These are phyloP conservation scores for Pristis pectinata DNA, from an alignment of 2,797 vertebrate species.

Conservation along the genomic window DNA sequence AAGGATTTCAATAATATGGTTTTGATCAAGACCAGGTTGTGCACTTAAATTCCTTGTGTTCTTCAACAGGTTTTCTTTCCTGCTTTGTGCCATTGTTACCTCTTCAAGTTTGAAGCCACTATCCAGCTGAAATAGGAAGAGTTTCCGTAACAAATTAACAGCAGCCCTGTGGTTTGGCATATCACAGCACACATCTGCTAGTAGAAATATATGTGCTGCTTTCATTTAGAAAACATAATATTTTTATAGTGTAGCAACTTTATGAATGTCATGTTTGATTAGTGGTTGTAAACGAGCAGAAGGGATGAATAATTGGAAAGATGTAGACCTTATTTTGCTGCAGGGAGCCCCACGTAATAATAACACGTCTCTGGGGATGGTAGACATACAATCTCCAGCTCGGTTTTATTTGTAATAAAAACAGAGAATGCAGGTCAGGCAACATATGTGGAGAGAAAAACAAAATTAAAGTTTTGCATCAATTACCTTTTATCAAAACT, in stretches of 20 bases:
- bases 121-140: not conserved
- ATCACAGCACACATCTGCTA: slow-evolving; percentile 46
- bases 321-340: not conserved
- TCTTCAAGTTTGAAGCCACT: not conserved
- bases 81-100: not conserved
- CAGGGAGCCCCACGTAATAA: not conserved
- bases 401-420: not conserved
- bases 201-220: slow-evolving; percentile 44
- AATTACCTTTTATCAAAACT: too few relatives aligned
- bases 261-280: slow-evolving; percentile 47
- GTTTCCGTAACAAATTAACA: not conserved
- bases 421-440: too few relatives aligned
- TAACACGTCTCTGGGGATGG: not conserved
- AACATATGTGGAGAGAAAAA: too few relatives aligned
- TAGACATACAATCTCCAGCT: not conserved
- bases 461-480: not conserved
- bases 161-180: slow-evolving; percentile 41
- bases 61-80: not conserved
- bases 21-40: not conserved
- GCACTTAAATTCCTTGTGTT: not conserved
- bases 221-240: slow-evolving; percentile 46
- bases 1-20: not conserved
- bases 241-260: slow-evolving; percentile 45
- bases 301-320: not conserved
- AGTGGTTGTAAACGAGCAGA: slow-evolving; percentile 42